A percentile compares a stretch with the other conserved stretches of the same genome.
phyloP scores from a whole-genome alignment of 2,113 vertebrate species.

The Neopipo cinnamomea region DNA sequence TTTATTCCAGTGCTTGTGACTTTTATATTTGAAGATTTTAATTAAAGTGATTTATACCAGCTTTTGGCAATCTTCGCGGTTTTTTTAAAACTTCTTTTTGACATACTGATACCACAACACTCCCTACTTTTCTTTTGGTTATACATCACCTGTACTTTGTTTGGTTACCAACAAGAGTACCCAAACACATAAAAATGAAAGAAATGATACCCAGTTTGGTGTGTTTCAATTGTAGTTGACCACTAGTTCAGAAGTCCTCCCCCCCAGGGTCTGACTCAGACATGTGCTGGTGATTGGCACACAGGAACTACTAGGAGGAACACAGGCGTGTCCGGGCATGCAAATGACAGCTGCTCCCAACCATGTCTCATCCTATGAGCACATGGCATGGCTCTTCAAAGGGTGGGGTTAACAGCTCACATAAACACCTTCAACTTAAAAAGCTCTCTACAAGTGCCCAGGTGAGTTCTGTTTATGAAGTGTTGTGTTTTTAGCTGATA shows the following conservation, averaged over 20 bases:
- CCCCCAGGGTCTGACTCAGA: neutral
- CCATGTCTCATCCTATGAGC: neutral
- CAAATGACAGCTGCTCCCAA: neutral
- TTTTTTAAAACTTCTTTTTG: neutral
- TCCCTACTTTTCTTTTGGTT: neutral
- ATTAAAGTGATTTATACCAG: conserved; percentile 63
- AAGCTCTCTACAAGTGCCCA: neutral
- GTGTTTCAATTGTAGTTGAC: neutral
- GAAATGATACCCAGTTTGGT: neutral
- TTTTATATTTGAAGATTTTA: conserved; percentile 55
- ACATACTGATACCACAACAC: fast-evolving
- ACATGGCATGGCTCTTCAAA: neutral
- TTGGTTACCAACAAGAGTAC: neutral
- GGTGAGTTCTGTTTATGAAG: neutral
- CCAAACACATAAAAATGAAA: neutral
- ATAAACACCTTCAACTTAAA: fast-evolving
- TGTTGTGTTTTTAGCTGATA: neutral
- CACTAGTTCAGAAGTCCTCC: neutral
- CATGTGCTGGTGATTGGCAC: fast-evolving
- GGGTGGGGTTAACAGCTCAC: neutral
- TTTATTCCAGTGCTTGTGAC: neutral
- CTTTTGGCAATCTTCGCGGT: neutral
- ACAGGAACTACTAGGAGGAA: neutral
- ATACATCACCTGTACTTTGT: fast-evolving
- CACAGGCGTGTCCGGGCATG: fast-evolving